Conservation (phyloP, 2,113 vertebrate genomes). For the Ptyas mucosa region DNA sequence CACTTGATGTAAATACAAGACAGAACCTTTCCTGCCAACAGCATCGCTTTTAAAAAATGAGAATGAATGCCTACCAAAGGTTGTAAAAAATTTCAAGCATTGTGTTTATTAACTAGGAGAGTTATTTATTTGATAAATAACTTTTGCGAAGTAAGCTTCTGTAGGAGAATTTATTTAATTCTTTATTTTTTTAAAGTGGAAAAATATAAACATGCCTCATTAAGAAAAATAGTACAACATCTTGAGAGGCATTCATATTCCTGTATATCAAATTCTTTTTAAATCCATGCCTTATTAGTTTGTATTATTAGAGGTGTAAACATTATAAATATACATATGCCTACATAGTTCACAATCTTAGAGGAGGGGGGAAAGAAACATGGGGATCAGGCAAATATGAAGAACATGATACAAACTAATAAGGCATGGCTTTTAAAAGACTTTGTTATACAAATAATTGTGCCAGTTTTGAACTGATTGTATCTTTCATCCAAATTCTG, state of each 20-base stretch:
- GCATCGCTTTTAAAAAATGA: not conserved
- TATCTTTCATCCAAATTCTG: not conserved
- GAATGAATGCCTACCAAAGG: not conserved
- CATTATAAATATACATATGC: not conserved
- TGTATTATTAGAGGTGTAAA: not conserved
- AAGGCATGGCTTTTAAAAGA: not conserved
- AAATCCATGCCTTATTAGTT: not conserved
- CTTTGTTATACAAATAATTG: not conserved
- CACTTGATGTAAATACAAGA: not conserved
- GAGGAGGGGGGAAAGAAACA: not conserved
- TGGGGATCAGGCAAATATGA: not conserved
- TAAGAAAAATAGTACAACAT: not conserved
- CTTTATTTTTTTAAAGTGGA: not conserved
- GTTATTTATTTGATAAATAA: not conserved
- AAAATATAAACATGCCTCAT: not conserved
- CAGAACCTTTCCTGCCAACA: not conserved
- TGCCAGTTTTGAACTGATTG: not conserved
- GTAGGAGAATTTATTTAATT: not conserved
- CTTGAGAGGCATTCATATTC: not conserved
- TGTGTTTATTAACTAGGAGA: not conserved
- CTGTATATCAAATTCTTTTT: not conserved
- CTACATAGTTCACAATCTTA: not conserved
- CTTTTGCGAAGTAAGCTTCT: not conserved
- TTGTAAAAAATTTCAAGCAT: not conserved
- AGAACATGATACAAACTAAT: not conserved